phyloP scores from a whole-genome alignment of 2,888 invertebrate genomes.

The Rhogogaster chlorosoma region DNA sequence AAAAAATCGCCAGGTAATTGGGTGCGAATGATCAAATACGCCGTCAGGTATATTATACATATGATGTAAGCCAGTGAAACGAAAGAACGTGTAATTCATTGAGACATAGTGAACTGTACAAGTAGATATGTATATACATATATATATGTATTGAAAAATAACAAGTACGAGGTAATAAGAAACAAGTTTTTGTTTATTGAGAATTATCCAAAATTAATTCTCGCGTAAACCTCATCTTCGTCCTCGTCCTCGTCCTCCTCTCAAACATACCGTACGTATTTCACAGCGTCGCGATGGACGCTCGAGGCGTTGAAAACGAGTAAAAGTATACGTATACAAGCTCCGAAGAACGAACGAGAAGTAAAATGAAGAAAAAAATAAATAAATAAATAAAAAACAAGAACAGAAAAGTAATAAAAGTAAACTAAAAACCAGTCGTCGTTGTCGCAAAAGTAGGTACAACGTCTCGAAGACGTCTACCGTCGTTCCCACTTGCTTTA shows the following conservation, averaged over 20 bases:
- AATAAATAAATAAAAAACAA: not conserved
- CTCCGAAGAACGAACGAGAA: not conserved
- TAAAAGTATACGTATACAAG: not conserved
- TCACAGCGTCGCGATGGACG: conserved; percentile 6
- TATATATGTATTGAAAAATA: not conserved
- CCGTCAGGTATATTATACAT: not conserved
- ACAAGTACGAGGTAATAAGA: conserved; percentile 1
- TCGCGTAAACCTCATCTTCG: not conserved
- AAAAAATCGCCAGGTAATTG: not conserved
- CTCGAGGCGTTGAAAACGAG: conserved; percentile 26
- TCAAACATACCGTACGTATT: not conserved
- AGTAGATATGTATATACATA: not conserved
- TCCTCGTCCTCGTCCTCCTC: not conserved
- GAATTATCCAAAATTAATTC: conserved; percentile 12
- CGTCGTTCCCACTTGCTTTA: not conserved
- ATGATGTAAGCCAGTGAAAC: not conserved
- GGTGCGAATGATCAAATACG: not conserved
- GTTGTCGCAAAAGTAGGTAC: conserved; percentile 2
- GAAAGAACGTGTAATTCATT: not conserved
- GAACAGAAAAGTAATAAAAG: not conserved
- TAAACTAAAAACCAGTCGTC: conserved; percentile 16
- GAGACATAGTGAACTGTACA: conserved; percentile 13
- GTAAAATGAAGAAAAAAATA: not conserved
- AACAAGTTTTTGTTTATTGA: conserved; percentile 12
- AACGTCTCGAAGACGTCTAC: conserved; percentile 43